Conservation (phyloP, 2,113 vertebrate species). For the Calidris pugnax region DNA sequence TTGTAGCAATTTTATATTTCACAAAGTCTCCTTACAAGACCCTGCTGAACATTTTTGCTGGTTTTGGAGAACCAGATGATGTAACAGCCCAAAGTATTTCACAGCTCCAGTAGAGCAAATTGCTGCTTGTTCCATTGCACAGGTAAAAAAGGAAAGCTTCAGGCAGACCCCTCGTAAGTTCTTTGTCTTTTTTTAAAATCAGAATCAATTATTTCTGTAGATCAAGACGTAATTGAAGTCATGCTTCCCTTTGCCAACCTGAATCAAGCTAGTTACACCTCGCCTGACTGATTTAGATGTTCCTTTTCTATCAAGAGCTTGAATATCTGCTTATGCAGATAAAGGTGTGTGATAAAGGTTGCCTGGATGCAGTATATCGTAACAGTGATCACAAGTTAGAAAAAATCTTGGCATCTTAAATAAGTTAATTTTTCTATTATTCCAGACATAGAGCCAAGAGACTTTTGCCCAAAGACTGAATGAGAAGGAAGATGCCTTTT, state of each 20-base stretch:
- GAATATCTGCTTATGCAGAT: background rate
- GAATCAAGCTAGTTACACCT: background rate
- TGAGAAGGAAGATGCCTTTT: background rate
- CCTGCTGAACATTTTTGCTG: background rate
- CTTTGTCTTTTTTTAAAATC: background rate
- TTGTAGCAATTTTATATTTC: conserved; percentile 53
- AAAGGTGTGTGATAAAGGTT: background rate
- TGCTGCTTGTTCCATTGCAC: background rate
- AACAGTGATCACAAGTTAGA: background rate
- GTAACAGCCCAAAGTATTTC: background rate
- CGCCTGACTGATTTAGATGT: background rate
- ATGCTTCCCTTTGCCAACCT: background rate
- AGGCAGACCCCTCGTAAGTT: background rate
- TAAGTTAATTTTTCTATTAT: background rate
- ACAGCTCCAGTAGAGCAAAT: background rate
- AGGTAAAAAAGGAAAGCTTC: background rate
- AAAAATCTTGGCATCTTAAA: background rate
- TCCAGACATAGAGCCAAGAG: background rate
- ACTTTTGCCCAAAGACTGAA: background rate
- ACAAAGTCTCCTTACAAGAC: background rate
- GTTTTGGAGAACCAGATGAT: background rate
- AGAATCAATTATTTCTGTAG: conserved; percentile 19
- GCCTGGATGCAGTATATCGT: background rate
- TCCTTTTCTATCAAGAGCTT: background rate
- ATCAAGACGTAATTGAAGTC: background rate